A percentile compares a stretch with the other conserved stretches of the same genome.
Conservation (phyloP, 23 tunicate species). For the Oikopleura dioica region DNA sequence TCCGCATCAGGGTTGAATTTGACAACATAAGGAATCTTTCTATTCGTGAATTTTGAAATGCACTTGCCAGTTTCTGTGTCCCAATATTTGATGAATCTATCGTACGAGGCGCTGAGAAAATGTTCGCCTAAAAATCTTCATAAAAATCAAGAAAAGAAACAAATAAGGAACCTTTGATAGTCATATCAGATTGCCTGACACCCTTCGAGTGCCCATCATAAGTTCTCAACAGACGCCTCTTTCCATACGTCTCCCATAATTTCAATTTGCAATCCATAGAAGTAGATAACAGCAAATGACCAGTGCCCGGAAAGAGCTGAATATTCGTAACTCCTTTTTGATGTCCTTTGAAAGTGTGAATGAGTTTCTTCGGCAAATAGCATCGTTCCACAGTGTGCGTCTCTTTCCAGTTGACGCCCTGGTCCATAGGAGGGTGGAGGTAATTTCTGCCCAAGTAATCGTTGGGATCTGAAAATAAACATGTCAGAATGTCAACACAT, state of each 20-base stretch:
- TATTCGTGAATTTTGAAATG: constrained; percentile 38
- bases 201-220: constrained; percentile 69
- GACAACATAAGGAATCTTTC: constrained; percentile 86
- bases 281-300: constrained; percentile 72
- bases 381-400: constrained; percentile 60
- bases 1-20: constrained; percentile 82
- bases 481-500: not conserved
- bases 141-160: too few relatives aligned
- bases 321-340: constrained; percentile 70
- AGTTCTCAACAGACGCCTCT: constrained; percentile 51
- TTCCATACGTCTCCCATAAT: constrained; percentile 77
- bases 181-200: constrained; percentile 47
- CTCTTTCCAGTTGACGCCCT: constrained; percentile 54
- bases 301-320: constrained; percentile 62
- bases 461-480: constrained; percentile 14
- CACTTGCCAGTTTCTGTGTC: constrained; percentile 96
- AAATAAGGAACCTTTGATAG: constrained; percentile 43
- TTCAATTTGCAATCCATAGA: constrained; percentile 98
- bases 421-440: constrained; percentile 81
- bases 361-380: constrained; percentile 67
- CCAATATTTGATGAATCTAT: constrained; percentile 69
- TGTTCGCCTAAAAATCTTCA: too few relatives aligned
- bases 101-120: constrained; percentile 71
- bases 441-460: constrained; percentile 39
- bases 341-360: constrained; percentile 90